Base-by-base conservation (phyloP, 2,888 invertebrate species). In the Gortyna flavago region DNA sequence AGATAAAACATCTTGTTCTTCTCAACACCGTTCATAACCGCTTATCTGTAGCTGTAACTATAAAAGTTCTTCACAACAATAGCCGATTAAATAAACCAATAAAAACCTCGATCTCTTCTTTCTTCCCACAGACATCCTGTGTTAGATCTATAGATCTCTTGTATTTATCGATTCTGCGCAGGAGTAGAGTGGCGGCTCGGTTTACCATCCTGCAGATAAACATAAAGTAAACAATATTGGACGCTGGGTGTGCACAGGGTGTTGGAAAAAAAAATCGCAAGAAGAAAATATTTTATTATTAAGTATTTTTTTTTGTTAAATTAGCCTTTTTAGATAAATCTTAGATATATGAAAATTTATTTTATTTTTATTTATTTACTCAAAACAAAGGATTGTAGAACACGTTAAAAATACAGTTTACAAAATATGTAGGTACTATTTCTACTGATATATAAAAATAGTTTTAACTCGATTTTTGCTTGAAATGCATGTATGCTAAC, bases 91-190 rank as follows among this genome's bases (percentile, higher is more conserved):
- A 61, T n/a, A 32, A 41, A 21, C 41, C 62, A 79, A 85, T 88
- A 81, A 87, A 85, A 85, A 85, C 75, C 75, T 51, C 72, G 72
- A 81, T 86, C 83, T 88, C 87, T 32, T 71, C 57, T 87, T 85
- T 81, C 83, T 88, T 89, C 89, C 83, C 89, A 89, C 89, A 81
- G 74, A 78, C 84, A 86, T 89, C 89, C 81, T 88, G 86, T 83
- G 57, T 62, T 54, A 71, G 81, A 85, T 85, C 83, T 88, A 87
- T 89, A 87, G 88, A 89, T 89, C 88, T 83, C 77, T 84, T 80
- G 69, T 89, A 85, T 88, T 88, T 86, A 91, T 91, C 89, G 91
- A 91, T 91, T 44, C 86, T 87, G 87, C 86, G 89, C 90, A 85
- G 54, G 86, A 86, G 87, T 91, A 86, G 79, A 54, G 83, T 91